Evolutionary conservation across 2,888 invertebrate species (phyloP).

Genomic region (Calameuta filiformis): DNA sequence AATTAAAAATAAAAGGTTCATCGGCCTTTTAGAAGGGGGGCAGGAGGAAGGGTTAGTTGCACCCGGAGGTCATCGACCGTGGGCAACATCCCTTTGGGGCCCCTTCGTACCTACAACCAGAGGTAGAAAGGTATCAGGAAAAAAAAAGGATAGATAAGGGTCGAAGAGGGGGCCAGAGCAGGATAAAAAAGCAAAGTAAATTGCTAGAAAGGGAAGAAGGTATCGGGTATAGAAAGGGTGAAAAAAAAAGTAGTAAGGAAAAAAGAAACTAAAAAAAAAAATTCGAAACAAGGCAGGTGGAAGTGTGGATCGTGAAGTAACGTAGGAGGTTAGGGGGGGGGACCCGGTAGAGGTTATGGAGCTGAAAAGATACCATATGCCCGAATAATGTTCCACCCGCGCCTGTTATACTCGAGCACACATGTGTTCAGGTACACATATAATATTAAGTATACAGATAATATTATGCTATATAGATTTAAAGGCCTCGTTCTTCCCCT

Average conservation of each 20-base stretch:
- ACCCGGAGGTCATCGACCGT: constrained; percentile 46
- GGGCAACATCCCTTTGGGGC: constrained; percentile 33
- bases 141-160: constrained; percentile 22
- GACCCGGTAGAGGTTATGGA: constrained; percentile 4
- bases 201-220: constrained; percentile 25
- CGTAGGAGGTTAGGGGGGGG: constrained; percentile 15
- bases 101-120: neutral
- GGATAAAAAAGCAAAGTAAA: neutral
- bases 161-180: neutral
- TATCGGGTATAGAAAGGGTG: constrained; percentile 30
- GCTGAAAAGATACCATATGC: constrained; percentile 51
- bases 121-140: constrained; percentile 19
- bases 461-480: neutral
- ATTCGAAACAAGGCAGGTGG: constrained; percentile 53
- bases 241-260: constrained; percentile 7
- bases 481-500: neutral
- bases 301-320: constrained; percentile 34
- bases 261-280: constrained; percentile 31
- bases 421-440: neutral
- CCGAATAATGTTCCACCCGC: constrained; percentile 59
- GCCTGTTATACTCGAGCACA: constrained; percentile 30
- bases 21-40: constrained; percentile 34
- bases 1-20: constrained; percentile 47
- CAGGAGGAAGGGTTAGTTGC: neutral
- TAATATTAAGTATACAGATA: neutral